phyloP scores from a whole-genome alignment of 2,888 invertebrate species.

The Ellobium chinense region DNA sequence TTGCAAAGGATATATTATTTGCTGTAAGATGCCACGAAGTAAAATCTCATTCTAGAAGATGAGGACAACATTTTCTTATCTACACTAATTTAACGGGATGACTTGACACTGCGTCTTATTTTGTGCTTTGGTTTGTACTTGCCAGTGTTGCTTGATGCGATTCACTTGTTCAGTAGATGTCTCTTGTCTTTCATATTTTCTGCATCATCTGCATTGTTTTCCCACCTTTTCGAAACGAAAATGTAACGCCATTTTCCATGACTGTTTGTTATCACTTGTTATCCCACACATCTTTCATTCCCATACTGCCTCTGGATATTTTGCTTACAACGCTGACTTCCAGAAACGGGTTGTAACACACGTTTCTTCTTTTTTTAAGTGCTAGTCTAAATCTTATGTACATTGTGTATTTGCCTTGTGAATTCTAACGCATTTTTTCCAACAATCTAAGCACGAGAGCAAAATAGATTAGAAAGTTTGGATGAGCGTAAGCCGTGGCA shows the following conservation, averaged over 20 bases:
- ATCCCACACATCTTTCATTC: neutral
- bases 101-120: no score
- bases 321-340: neutral
- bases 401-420: no score
- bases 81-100: no score
- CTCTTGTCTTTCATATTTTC: conserved; percentile 22
- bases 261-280: neutral
- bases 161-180: neutral
- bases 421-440: no score
- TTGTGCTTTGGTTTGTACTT: no score
- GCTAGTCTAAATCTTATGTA: neutral
- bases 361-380: neutral
- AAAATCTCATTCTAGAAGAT: no score
- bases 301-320: neutral
- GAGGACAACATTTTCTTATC: no score
- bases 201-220: neutral
- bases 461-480: no score
- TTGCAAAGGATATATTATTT: no score
- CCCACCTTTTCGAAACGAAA: neutral
- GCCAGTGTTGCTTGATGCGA: neutral
- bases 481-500: no score
- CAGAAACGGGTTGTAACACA: neutral
- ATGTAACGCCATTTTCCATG: neutral
- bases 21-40: no score
- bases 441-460: no score